Base-by-base conservation (phyloP, 2,797 vertebrate species). In the Anolis apletophallus region DNA sequence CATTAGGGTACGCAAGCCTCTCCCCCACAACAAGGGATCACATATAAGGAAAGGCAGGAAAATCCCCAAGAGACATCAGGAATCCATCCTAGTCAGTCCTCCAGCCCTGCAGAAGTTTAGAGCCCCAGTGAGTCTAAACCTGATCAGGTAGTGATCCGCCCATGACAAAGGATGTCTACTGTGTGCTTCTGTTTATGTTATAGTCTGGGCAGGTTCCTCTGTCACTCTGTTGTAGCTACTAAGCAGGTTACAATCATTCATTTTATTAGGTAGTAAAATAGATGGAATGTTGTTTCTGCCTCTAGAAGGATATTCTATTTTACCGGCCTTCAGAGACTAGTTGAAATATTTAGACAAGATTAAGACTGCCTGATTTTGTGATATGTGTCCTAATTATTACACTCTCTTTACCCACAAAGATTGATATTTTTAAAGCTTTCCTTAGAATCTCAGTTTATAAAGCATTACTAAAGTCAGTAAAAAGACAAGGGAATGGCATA, bases 341-440 rank as follows among this genome's bases (percentile, higher is more conserved):
- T 26, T 26, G 2, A 64, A 64, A 64, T 26, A 80, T 92, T 91
- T 94, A 91, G 80, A 46, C 7, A 6, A 46, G 46, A 46, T 46
- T 46, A 4, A 4, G 46, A 46, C 78, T 90, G 26, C 78, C 87
- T 74, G 68, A 79, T 73, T 91, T 88, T 91, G 81, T 82, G 54
- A 88, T 91, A 85, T 88, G 84, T 74, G 67, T 1, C 77, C 82
- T 88, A 88, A 55, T 0, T 64, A 83, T 87, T 26, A 46, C 80
- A 75, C 23, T 14, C 26, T 81, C 79, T 72, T 29, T 19, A 79
- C 21, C 26, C 50, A 80, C 85, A 78, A 87, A 89, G 26, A 29
- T 61, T 50, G 74, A 64, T 46, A 52, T 7, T 0, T 72, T 88
- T n/a, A 19, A 46, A 87, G 81, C 79, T 55, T 77, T 10, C 19